Evolutionary conservation across 1,140 invertebrate genomes (phyloP).

Genomic region (Drosophila insularis): DNA sequence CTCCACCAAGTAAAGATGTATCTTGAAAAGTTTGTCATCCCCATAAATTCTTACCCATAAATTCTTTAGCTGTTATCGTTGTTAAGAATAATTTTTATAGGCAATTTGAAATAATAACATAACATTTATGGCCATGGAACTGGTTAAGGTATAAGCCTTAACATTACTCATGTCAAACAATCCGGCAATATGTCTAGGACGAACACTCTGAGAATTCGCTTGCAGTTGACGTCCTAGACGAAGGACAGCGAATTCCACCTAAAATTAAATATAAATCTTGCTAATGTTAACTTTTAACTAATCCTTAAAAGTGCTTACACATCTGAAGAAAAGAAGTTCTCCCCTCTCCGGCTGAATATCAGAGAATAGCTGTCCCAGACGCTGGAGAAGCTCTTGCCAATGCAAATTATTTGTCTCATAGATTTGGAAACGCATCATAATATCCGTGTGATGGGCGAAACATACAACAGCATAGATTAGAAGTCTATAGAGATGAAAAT

Average conservation of each 20-base stretch:
- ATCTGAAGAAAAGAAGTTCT: slow-evolving; percentile 1
- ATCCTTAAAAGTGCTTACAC: slow-evolving; percentile 18
- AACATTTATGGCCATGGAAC: slow-evolving; percentile 48
- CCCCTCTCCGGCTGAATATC: neutral
- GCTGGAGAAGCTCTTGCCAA: slow-evolving; percentile 16
- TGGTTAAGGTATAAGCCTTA: slow-evolving; percentile 18
- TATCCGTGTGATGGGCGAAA: slow-evolving; percentile 26
- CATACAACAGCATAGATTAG: neutral
- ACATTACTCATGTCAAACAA: slow-evolving; percentile 51
- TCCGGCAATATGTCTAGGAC: slow-evolving; percentile 48
- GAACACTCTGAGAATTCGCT: slow-evolving; percentile 24
- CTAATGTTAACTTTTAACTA: neutral
- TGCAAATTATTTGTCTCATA: slow-evolving; percentile 22
- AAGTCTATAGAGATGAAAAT: slow-evolving; percentile 10
- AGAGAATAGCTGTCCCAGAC: slow-evolving; percentile 20
- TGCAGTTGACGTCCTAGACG: slow-evolving; percentile 44
- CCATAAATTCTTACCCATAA: too few relatives aligned
- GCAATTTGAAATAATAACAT: slow-evolving; percentile 61
- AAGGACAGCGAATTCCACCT: slow-evolving; percentile 52
- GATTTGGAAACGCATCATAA: slow-evolving; percentile 44
- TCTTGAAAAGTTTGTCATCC: too few relatives aligned
- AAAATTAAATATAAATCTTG: neutral
- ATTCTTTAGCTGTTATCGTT: too few relatives aligned
- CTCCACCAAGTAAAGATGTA: neutral
- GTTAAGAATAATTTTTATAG: slow-evolving; percentile 59